Evolutionary conservation across 2,888 invertebrate genomes (phyloP).

Genomic region (Troides oblongomaculatus): DNA sequence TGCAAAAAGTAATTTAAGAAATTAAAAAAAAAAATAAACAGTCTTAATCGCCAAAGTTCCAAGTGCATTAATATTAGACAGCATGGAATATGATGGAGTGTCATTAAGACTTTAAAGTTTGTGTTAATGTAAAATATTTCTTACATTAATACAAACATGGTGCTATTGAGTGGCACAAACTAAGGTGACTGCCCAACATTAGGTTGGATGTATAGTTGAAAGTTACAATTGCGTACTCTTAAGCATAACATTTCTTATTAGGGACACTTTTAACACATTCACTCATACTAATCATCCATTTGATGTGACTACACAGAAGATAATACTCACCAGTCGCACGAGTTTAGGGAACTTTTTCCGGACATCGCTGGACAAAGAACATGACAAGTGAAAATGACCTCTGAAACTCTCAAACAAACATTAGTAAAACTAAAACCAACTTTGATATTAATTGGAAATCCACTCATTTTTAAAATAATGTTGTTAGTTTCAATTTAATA

Average conservation of each 20-base stretch:
- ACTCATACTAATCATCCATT: neutral
- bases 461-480: neutral
- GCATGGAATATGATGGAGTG: no score
- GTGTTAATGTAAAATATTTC: no score
- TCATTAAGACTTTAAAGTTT: no score
- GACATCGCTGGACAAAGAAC: constrained; percentile 89
- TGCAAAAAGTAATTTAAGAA: no score
- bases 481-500: neutral
- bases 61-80: no score
- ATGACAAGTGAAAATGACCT: constrained; percentile 67
- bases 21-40: no score
- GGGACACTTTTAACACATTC: neutral
- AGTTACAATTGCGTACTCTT: neutral
- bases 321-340: constrained; percentile 88
- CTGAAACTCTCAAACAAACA: constrained; percentile 62
- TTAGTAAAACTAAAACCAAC: neutral
- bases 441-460: neutral
- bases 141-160: neutral
- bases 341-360: constrained; percentile 94
- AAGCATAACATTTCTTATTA: neutral
- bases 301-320: constrained; percentile 15
- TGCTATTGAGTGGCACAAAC: neutral
- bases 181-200: no score
- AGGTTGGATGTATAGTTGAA: no score
- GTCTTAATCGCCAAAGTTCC: no score